Base-by-base conservation (phyloP, 1,140 invertebrate genomes). In the Drosophila pallidifrons region DNA sequence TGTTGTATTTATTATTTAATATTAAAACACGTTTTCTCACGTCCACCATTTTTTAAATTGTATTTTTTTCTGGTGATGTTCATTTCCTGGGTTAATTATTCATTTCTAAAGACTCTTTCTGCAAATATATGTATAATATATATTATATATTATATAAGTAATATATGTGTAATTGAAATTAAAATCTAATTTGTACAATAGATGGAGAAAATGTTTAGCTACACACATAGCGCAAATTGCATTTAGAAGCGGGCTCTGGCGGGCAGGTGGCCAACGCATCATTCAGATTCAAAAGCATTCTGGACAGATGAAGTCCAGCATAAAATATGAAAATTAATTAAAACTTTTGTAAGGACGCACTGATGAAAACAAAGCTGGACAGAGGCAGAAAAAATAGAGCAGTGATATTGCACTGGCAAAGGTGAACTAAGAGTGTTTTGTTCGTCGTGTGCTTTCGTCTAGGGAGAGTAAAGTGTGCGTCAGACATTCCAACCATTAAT, bases 241-340 rank as follows among this genome's bases (percentile, higher is more conserved):
- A 8, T 30, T 28, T 30, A 4, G 10, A 38, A 58, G 35, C 61
- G 64, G 15, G 10, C 11, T 3, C 38, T 41, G 38, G 3, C 38
- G 10, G 38, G 15, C 46, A 25, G 16, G n/a, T 60, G 25, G 57
- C 8, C 28, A 28, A 20, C n/a, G 13, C 45, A 30, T 47, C 43
- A 51, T 32, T 60, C 28, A 10, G 47, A 52, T 46, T 52, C n/a
- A 69, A 32, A 32, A 59, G 63, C 67, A 45, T 35, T 46, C 55
- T 55, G 51, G 43, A n/a, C 60, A 67, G 75, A 54, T 67, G 71
- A 61, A 59, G 59, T 88, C 68, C 65, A 76, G 71, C 68, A 81
- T 77, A 82, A 88, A 88, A 88, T 88, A 88, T 88, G 85, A 89
- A 88, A 88, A 88, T 88, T 88, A 88, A 88, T 88, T 88, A 88